A percentile compares a stretch with the other conserved stretches of the same genome.
Conservation (phyloP, 1,140 invertebrate genomes). For the Drosophila guanche region DNA sequence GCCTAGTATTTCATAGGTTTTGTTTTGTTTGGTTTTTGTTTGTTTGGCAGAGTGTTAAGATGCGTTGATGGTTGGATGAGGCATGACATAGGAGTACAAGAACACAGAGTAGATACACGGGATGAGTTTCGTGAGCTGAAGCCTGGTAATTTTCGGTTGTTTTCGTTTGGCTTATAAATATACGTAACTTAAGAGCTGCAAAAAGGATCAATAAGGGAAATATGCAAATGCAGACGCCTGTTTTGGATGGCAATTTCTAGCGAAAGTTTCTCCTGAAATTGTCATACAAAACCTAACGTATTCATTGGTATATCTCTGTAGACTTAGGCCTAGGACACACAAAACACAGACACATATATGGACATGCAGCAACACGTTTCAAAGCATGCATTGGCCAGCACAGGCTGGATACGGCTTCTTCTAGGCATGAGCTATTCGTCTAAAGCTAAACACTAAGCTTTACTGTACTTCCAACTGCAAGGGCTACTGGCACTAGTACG, state of each 20-base stretch:
- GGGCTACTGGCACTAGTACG: conserved; percentile 26
- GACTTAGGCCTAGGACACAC: conserved; percentile 50
- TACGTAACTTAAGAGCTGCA: conserved; percentile 75
- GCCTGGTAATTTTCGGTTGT: conserved; percentile 30
- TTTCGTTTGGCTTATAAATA: conserved; percentile 23
- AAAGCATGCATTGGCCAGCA: conserved; percentile 66
- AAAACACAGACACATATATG: conserved; percentile 57
- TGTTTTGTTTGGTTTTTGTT: conserved; percentile 45
- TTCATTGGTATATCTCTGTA: conserved; percentile 67
- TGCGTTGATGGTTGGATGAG: conserved; percentile 46
- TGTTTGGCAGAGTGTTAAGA: conserved; percentile 36
- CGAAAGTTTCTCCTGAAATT: conserved; percentile 33
- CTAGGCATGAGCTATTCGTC: conserved; percentile 35
- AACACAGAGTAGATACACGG: conserved; percentile 60
- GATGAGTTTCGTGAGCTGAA: conserved; percentile 59
- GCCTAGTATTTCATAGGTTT: conserved; percentile 87
- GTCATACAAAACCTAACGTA: conserved; percentile 59
- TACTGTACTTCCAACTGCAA: too few species aligned
- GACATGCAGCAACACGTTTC: conserved; percentile 57
- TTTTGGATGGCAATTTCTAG: conserved; percentile 63
- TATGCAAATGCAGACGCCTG: conserved; percentile 62
- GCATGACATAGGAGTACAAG: conserved; percentile 62
- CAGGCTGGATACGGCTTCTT: conserved; percentile 32
- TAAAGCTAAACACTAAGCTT: conserved; percentile 47
- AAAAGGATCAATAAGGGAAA: conserved; percentile 64